These are phyloP conservation scores for Spisula solida DNA, from an alignment of 2,888 invertebrate species.

Conservation along the genomic window DNA sequence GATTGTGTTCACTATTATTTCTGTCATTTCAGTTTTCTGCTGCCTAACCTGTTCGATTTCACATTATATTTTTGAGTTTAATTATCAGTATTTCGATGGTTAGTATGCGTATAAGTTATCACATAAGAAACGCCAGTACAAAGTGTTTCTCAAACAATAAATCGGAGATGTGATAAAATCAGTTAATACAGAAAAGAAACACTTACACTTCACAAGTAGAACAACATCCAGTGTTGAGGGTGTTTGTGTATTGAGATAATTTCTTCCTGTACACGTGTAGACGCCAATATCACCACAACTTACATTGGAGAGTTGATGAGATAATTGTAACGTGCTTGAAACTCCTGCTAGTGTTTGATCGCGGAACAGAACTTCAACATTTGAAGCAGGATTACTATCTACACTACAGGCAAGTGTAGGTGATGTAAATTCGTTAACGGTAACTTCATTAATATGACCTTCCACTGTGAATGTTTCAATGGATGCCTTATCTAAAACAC, in stretches of 20 bases:
- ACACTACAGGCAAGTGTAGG: neutral
- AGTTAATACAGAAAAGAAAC: neutral
- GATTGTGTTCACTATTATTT: too few species aligned
- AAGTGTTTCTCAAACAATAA: too few species aligned
- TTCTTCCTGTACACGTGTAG: neutral
- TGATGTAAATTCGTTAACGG: neutral
- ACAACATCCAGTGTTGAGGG: neutral
- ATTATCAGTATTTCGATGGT: too few species aligned
- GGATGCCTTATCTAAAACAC: neutral
- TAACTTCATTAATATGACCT: neutral
- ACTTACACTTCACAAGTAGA: neutral
- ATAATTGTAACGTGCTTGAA: neutral
- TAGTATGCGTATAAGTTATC: too few species aligned
- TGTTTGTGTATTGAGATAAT: neutral
- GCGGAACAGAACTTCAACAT: neutral
- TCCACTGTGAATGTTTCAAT: neutral
- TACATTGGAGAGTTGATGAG: neutral
- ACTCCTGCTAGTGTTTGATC: neutral
- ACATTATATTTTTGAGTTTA: too few species aligned
- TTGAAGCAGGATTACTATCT: neutral
- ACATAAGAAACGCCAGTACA: too few species aligned
- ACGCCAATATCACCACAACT: neutral
- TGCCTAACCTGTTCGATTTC: too few species aligned
- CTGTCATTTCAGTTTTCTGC: too few species aligned
- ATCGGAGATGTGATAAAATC: too few species aligned